Evolutionary conservation across 2,113 vertebrate genomes (phyloP).

Genomic region (Arenaria interpres): DNA sequence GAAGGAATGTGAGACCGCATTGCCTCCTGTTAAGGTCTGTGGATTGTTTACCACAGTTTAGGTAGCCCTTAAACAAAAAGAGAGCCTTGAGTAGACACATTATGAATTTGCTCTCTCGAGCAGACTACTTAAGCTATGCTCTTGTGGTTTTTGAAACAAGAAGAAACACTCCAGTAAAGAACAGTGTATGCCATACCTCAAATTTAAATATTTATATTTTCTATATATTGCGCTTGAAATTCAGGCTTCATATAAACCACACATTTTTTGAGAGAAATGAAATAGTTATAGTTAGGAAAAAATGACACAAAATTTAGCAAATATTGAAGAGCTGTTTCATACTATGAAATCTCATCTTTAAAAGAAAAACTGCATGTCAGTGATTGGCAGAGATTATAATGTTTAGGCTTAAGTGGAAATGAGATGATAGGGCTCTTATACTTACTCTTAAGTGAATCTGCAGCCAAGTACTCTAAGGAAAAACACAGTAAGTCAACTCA

Average conservation of each 20-base stretch:
- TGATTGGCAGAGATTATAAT: conserved; percentile 18
- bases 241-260: background rate
- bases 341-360: background rate
- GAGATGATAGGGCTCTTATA: conserved; percentile 8
- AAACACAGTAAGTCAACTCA: conserved; percentile 40
- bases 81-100: background rate
- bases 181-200: background rate
- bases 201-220: conserved; percentile 41
- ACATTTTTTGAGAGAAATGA: background rate
- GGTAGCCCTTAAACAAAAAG: background rate
- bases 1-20: background rate
- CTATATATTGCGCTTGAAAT: background rate
- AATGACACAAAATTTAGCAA: background rate
- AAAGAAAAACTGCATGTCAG: background rate
- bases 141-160: conserved; percentile 35
- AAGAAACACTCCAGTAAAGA: conserved; percentile 5
- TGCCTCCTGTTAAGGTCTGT: background rate
- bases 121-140: background rate
- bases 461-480: conserved; percentile 46
- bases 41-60: conserved; percentile 6
- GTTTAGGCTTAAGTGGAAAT: background rate
- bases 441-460: conserved; percentile 13
- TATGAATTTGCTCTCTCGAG: background rate
- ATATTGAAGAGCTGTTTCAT: background rate
- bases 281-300: background rate